Evolutionary conservation across 1,140 invertebrate genomes (phyloP).

Genomic region (Antheraea pernyi): DNA sequence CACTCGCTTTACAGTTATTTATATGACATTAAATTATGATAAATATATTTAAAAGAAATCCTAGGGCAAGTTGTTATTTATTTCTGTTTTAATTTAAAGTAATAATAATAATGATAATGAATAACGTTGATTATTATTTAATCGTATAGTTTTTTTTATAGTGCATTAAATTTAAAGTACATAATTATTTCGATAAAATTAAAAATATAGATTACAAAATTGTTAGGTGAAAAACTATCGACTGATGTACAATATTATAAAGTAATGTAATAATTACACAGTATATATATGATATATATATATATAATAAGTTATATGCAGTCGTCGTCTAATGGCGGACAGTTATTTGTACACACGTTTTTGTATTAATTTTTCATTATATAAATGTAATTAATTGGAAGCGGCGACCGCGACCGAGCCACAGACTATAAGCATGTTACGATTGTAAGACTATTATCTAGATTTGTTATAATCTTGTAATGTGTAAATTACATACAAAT

Average conservation of each 20-base stretch:
- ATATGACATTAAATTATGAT: conserved; percentile 56
- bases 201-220: conserved; percentile 76
- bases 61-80: conserved; percentile 80
- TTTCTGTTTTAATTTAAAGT: conserved; percentile 77
- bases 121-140: conserved; percentile 79
- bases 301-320: conserved; percentile 39
- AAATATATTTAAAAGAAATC: conserved; percentile 44
- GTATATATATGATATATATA: conserved; percentile 62
- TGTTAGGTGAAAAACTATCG: conserved; percentile 69
- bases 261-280: conserved; percentile 77
- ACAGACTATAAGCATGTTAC: conserved; percentile 62
- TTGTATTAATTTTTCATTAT: conserved; percentile 68
- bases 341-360: conserved; percentile 52
- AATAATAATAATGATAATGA: conserved; percentile 42
- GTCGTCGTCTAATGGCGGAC: conserved; percentile 46
- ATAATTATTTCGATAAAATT: conserved; percentile 69
- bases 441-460: conserved; percentile 76
- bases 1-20: conserved; percentile 78
- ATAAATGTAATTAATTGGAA: conserved; percentile 74
- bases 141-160: conserved; percentile 72
- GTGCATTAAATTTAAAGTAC: conserved; percentile 72
- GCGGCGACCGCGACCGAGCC: conserved; percentile 61
- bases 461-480: conserved; percentile 70
- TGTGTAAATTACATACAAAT: conserved; percentile 37
- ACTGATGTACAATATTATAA: conserved; percentile 81